Base-by-base conservation (phyloP, 2,113 vertebrate genomes). In the Procavia capensis region DNA sequence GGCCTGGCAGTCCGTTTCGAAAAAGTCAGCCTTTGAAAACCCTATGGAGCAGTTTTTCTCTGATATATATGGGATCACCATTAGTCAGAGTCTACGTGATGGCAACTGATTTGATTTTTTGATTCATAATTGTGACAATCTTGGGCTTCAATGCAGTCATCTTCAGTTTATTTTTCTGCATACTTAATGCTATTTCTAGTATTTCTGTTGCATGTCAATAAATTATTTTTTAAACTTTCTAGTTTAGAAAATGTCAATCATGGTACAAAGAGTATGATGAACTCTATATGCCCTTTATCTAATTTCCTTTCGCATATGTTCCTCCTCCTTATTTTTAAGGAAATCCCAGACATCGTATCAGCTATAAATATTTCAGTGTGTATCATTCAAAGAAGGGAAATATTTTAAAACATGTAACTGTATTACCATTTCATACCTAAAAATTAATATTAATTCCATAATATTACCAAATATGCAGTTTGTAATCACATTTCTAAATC, bases 161-260 rank as follows among this genome's bases (percentile, higher is more conserved):
- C 68, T 84, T 19, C 45, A 70, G 3, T 61, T 47, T 96, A 4
- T 25, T 43, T 41, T 88, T 90, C 43, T 50, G 20, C 31, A 72
- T 17, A 59, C 31, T 57, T 82, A 72, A 41, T 66, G 39, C 72
- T 57, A 2, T 81, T 14, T 85, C 8, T 79, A 80, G 1, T 45
- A 91, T 89, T 80, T 83, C 41, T 86, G 3, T 61, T 88, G 3
- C 4, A 57, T 50, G 34, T 11, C 41, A 79, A 9, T 76, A 50
- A 93, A 63, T 22, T 45, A 64, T 22, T 64, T 79, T 96, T 91
- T 90, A 70, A 88, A 45, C 20, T 39, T 47, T 89, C 61, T 36
- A 80, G 63, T 72, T 9, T 57, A 22, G 16, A 57, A 68, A 63
- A 43, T 72, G 68, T 80, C 17, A 80, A 50, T 54, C n/a, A 9